Base-by-base conservation (phyloP, 2,888 invertebrate genomes). In the Lepidochrysops patricia region DNA sequence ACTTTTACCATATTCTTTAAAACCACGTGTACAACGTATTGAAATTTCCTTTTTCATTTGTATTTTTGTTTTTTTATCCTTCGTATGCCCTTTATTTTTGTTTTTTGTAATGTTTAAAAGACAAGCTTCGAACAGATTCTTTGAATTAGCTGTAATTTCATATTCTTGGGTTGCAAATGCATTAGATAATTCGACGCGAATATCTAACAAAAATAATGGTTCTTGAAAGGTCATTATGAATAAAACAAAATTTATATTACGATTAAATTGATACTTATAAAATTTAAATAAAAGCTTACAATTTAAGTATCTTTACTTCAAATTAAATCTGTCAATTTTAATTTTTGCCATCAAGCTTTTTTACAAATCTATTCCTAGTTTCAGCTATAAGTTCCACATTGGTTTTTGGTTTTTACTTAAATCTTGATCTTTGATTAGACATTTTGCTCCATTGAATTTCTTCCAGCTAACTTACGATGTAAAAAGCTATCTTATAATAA, bases 201-300 rank as follows among this genome's bases (percentile, higher is more conserved):
- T 72, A 65, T 88, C 84, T 60, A 87, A 77, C 65, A 84, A 72
- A 72, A 87, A 85, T 74, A 81, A 76, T 70, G 84, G 80, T 77
- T 81, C 82, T 74, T 76, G 71, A 70, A 66, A 61, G 73, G 76
- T 66, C 85, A 88, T 87, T 70, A 70, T 75, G 15, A 54, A 15
- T 57, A 35, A 43, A 29, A 19, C 4, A 43, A 19, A 12, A 19
- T 9, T 2, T 19, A 7, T 43, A 37, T 19, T 43, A 2, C 6
- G 15, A 37, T 23, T 7, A 9, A 29, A 19, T 43, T 7, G 4
- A 19, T 43, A 43, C 43, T 43, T 43, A 9, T 7, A 43, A 43
- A 43, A 43, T 19, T 43, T 43, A 19, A 4, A 43, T 43, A 19
- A 19, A 19, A 43, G n/a, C 23, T 23, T 23, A 23, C 7, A 43